These are phyloP conservation scores for Rhagoletis zephyria DNA, from an alignment of 1,140 invertebrate species.

Conservation along the genomic window DNA sequence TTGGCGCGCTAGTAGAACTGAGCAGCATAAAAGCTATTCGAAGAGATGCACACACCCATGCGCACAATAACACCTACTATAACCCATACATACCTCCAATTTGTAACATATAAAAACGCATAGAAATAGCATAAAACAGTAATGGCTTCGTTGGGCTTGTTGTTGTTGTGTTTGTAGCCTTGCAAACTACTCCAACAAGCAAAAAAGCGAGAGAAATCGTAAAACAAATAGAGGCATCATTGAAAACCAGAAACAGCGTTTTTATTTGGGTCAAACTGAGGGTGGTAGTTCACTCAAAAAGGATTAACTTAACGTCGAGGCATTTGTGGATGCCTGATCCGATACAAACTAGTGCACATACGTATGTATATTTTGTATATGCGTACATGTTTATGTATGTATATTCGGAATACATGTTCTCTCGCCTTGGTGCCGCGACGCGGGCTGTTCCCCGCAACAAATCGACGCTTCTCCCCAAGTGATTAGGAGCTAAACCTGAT, in stretches of 20 bases:
- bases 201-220: background rate
- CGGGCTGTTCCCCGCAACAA: too few species aligned
- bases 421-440: too few species aligned
- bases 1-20: background rate
- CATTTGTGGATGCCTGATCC: background rate
- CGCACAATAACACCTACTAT: background rate
- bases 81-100: background rate
- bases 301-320: background rate
- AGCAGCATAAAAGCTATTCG: background rate
- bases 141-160: background rate
- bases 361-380: too few species aligned
- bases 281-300: constrained; percentile 28
- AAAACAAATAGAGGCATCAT: background rate
- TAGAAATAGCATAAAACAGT: background rate
- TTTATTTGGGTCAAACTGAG: constrained; percentile 33
- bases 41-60: background rate
- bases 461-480: too few species aligned
- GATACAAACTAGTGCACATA: background rate
- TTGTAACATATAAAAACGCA: background rate
- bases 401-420: too few species aligned
- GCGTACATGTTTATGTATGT: too few species aligned
- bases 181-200: background rate
- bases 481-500: too few species aligned
- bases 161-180: background rate
- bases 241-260: constrained; percentile 3